Evolutionary conservation across 2,113 vertebrate genomes (phyloP).

Genomic region (Ahaetulla prasina): DNA sequence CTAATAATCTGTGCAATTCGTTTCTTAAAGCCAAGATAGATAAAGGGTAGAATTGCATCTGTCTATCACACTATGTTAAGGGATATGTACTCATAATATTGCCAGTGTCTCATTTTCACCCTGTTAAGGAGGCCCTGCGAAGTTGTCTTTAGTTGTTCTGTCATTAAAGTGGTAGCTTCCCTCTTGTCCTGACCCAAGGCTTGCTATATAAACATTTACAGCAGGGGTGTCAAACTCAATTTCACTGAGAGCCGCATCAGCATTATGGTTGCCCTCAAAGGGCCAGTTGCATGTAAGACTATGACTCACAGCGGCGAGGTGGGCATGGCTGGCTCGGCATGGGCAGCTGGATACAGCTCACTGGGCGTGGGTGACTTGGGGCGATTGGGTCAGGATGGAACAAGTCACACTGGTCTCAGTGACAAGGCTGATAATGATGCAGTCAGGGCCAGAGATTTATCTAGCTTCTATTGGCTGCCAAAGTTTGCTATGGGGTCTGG

Average conservation of each 20-base stretch:
- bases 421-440: neutral
- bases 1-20: neutral
- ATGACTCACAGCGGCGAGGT: too few relatives aligned
- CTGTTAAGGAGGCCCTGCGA: neutral
- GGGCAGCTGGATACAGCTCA: too few relatives aligned
- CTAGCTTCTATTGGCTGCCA: neutral
- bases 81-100: neutral
- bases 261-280: too few relatives aligned
- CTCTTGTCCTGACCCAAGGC: neutral
- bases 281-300: too few relatives aligned
- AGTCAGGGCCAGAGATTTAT: neutral
- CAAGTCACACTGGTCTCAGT: neutral
- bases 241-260: too few relatives aligned
- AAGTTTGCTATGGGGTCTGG: neutral
- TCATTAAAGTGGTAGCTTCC: neutral
- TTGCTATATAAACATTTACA: neutral
- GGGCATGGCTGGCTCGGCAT: neutral
- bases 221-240: too few relatives aligned
- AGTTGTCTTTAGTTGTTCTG: neutral
- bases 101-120: neutral
- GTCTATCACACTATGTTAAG: neutral
- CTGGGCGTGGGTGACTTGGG: too few relatives aligned
- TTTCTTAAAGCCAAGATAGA: neutral
- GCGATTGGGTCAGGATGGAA: too few relatives aligned
- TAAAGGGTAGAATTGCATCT: neutral